Base-by-base conservation (phyloP, 2,888 invertebrate genomes). In the Heliconius sara region DNA sequence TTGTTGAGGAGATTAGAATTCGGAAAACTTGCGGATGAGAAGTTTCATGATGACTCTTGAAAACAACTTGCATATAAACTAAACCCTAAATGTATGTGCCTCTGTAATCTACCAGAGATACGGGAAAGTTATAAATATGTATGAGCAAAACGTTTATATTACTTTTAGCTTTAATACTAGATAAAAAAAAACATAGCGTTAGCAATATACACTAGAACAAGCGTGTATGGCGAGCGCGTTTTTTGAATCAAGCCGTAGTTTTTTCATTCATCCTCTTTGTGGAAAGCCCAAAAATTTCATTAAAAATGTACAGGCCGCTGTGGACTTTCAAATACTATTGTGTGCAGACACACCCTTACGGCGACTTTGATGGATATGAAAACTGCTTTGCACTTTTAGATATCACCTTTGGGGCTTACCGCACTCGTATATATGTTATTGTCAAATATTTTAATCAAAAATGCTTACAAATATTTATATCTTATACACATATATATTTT, bases 211-310 rank as follows among this genome's bases (percentile, higher is more conserved):
- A 81, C 77, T 81, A 82, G 80, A 78, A 52, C 52, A 68, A 79
- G 63, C 60, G 77, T 79, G 80, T 80, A 80, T 79, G 72, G 79
- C 82, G 82, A 87, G 81, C 86, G 86, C 88, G 87, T 87, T 88
- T 86, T 75, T 88, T 87, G 87, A 89, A 89, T 89, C 87, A 87
- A 86, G 87, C 85, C 86, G 85, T 86, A 87, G 83, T 88, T 90
- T 90, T 92, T 92, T 89, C 88, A 89, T 90, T 89, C 88, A 89
- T 88, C 89, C 89, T 89, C 89, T 91, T 91, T 91, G 91, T 89
- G 92, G 90, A 90, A 89, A 91, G 89, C 91, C 89, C 89, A 89
- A 89, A 92, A 90, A 93, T 93, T 93, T 91, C 91, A 92, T 93
- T 91, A 91, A 92, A 81, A 92, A 89, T 89, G 87, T 90, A 89